Evolutionary conservation across 2,888 invertebrate genomes (phyloP).

Genomic region (Willowsia nigromaculata): DNA sequence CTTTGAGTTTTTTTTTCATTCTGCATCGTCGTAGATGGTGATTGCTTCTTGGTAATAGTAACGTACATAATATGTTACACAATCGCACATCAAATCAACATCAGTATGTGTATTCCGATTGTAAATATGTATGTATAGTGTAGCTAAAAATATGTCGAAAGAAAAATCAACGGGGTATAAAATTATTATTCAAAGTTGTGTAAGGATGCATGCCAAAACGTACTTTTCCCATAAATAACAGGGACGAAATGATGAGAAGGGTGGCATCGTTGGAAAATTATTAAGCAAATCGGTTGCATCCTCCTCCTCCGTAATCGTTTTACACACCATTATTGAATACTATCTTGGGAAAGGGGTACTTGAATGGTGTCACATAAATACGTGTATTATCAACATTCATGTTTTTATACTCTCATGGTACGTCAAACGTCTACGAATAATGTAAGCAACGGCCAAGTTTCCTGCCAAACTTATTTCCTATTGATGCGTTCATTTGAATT

Average conservation of each 20-base stretch:
- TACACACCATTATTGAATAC: slow-evolving; percentile 43
- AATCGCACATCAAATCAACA: neutral
- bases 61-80: neutral
- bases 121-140: neutral
- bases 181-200: slow-evolving; percentile 43
- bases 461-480: slow-evolving; percentile 2
- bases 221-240: slow-evolving; percentile 60
- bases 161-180: slow-evolving; percentile 16
- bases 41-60: neutral
- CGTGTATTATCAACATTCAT: neutral
- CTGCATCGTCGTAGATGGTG: neutral
- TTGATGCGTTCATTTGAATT: neutral
- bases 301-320: slow-evolving; percentile 57
- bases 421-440: slow-evolving; percentile 11
- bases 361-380: neutral
- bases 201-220: slow-evolving; percentile 47
- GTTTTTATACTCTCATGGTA: neutral
- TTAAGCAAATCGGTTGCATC: slow-evolving; percentile 50
- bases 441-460: slow-evolving; percentile 19
- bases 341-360: neutral
- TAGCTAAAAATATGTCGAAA: neutral
- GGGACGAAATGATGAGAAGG: slow-evolving; percentile 44
- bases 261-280: slow-evolving; percentile 39
- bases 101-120: neutral
- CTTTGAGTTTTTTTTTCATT: neutral